Evolutionary conservation across 2,797 vertebrate species (phyloP).

Genomic region (Kryptopterus vitreolus): DNA sequence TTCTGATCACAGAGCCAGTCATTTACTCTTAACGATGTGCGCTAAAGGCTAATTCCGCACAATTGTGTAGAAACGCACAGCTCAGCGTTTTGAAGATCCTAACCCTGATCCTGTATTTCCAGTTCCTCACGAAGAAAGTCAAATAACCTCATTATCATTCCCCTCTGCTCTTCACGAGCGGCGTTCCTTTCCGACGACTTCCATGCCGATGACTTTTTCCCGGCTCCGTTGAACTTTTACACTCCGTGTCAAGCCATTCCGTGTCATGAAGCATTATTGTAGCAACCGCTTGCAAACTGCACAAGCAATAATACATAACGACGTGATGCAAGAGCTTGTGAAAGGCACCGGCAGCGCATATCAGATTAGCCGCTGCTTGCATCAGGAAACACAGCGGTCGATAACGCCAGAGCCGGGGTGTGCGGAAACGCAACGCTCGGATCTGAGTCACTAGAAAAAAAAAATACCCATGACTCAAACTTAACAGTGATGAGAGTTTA

Average conservation of each 20-base stretch:
- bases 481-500: constrained; percentile 26
- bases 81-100: neutral
- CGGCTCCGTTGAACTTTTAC: constrained; percentile 10
- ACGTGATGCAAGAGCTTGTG: constrained; percentile 14
- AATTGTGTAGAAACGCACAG: neutral
- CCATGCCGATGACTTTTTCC: neutral
- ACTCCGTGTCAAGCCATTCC: constrained; percentile 20
- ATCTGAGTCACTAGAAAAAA: constrained; percentile 37
- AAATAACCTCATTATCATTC: constrained; percentile 1
- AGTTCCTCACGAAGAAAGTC: neutral
- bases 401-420: constrained; percentile 16
- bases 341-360: constrained; percentile 21
- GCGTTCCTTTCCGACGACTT: neutral
- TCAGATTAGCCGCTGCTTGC: constrained; percentile 34
- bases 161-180: neutral
- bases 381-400: constrained; percentile 30
- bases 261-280: constrained; percentile 1
- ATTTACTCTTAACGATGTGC: neutral
- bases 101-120: constrained; percentile 1
- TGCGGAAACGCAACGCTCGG: constrained; percentile 35
- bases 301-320: constrained; percentile 29
- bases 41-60: neutral
- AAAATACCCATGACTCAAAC: constrained; percentile 43
- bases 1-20: neutral
- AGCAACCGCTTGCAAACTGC: constrained; percentile 25